These are phyloP conservation scores for Atrina japonica DNA, from an alignment of 2,888 invertebrate species.

Conservation along the genomic window DNA sequence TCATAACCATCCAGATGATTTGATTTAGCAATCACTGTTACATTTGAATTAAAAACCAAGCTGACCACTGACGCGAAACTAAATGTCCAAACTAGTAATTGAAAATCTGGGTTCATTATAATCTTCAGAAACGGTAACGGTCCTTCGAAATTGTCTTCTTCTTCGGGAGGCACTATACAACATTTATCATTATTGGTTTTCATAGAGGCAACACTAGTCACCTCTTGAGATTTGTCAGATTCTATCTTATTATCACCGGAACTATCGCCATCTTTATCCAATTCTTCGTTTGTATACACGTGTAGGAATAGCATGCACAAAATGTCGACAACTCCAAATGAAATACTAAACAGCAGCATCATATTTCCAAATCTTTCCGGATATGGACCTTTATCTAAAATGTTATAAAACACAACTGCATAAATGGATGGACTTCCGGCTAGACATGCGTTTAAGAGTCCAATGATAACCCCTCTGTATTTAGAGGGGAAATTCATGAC, in stretches of 20 bases:
- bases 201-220: neutral
- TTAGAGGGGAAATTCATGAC: conserved; percentile 56
- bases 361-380: conserved; percentile 56
- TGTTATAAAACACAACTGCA: conserved; percentile 52
- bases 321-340: conserved; percentile 49
- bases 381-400: conserved; percentile 17
- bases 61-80: conserved; percentile 56
- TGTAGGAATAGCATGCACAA: conserved; percentile 54
- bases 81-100: conserved; percentile 51
- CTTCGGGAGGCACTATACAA: neutral
- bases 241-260: neutral
- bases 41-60: conserved; percentile 53
- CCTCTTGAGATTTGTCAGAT: neutral
- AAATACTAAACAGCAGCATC: conserved; percentile 56
- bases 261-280: neutral
- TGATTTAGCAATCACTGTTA: conserved; percentile 49
- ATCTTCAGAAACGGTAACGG: conserved; percentile 46
- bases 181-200: neutral
- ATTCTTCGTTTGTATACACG: conserved; percentile 33
- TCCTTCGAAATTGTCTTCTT: neutral
- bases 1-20: conserved; percentile 40
- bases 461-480: conserved; percentile 59
- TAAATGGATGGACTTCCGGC: conserved; percentile 63
- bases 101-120: conserved; percentile 47
- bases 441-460: conserved; percentile 59